These are phyloP conservation scores for Cryptops parisi DNA, from an alignment of 2,888 invertebrate genomes.

Conservation along the genomic window DNA sequence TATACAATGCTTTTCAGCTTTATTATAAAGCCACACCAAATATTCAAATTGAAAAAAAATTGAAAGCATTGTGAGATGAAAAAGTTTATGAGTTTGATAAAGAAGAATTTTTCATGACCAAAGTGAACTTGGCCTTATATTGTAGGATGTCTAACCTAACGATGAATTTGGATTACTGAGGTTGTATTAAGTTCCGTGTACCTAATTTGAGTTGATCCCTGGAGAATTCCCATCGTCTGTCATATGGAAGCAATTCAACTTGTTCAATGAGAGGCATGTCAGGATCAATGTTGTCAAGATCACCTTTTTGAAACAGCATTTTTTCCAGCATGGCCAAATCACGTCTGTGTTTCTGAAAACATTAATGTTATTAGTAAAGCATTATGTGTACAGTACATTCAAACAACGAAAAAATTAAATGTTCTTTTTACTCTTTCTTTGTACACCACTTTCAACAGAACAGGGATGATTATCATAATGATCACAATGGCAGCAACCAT, in stretches of 20 bases:
- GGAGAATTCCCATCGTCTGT: constrained; percentile 75
- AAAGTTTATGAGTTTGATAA: no score
- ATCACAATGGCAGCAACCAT: constrained; percentile 15
- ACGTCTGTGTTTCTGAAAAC: constrained; percentile 17
- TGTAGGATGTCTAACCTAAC: no score
- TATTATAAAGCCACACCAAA: no score
- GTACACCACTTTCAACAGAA: constrained; percentile 18
- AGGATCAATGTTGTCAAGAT: constrained; percentile 65
- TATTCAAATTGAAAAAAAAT: no score
- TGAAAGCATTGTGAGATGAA: no score
- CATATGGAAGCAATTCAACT: constrained; percentile 83
- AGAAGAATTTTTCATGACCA: no score
- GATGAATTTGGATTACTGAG: no score
- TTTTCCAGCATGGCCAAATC: constrained; percentile 29
- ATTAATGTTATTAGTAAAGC: no score
- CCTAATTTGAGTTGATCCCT: constrained; percentile 66
- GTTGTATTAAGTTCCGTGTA: no score
- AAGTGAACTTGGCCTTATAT: no score
- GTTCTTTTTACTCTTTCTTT: constrained; percentile 19
- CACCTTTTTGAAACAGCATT: constrained; percentile 54
- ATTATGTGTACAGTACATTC: no score
- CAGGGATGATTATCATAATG: constrained; percentile 17
- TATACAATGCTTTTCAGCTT: no score
- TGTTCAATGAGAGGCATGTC: constrained; percentile 81
- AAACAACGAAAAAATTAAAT: not conserved